Evolutionary conservation across 2,797 vertebrate species (phyloP).

Genomic region (Anisognathus igniventris): DNA sequence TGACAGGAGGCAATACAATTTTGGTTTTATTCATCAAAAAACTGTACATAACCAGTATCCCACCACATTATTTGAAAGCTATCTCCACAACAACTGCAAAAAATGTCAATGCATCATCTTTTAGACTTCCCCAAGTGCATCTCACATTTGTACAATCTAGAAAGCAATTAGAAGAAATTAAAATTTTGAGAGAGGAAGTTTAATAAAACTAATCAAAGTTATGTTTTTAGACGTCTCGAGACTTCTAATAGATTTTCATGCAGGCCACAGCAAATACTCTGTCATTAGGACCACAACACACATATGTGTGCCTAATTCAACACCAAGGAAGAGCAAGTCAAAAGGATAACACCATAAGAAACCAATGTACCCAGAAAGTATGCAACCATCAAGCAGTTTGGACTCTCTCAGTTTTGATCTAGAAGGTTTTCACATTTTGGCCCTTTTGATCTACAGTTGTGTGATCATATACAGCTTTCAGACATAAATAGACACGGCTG

Average conservation of each 20-base stretch:
- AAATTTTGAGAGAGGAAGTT: background rate
- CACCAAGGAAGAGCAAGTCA: background rate
- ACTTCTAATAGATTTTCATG: background rate
- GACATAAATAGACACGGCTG: background rate
- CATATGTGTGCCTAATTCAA: background rate
- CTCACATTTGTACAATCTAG: background rate
- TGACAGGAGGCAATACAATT: background rate
- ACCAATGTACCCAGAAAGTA: background rate
- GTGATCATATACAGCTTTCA: background rate
- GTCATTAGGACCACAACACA: background rate
- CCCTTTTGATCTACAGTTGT: background rate
- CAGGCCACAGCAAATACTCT: background rate
- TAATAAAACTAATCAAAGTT: background rate
- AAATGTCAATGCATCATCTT: background rate
- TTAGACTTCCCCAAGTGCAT: background rate
- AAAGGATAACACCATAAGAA: background rate
- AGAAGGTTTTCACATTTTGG: background rate
- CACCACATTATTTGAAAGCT: background rate
- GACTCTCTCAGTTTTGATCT: background rate
- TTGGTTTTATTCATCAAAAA: background rate
- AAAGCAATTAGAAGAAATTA: background rate
- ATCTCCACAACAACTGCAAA: background rate
- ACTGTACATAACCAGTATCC: background rate
- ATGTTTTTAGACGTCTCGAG: background rate
- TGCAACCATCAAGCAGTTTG: background rate